Base-by-base conservation (phyloP, 2,113 vertebrate species). In the Stercorarius parasiticus region DNA sequence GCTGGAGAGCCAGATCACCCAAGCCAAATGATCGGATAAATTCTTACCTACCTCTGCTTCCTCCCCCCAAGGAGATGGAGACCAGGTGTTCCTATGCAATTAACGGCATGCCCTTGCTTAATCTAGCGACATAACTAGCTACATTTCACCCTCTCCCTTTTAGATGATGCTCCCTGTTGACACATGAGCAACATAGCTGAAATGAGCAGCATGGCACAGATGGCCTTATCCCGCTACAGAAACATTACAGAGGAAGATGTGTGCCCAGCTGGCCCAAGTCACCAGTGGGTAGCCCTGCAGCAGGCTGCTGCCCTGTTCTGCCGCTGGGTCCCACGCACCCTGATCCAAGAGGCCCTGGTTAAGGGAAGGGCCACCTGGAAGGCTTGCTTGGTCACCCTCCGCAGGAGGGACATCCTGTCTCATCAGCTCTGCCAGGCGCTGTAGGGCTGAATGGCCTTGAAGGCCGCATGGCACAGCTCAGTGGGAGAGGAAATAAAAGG, bases 131-230 rank as follows among this genome's bases (percentile, higher is more conserved):
- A 0, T 14, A 36, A 15, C 53, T 38, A 18, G 16, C 25, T 55
- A 59, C 1, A 0, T 40, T 76, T 40, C 42, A 69, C 9, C 3
- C 19, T 53, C 25, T 45, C 2, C 1, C 43, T 65, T 78, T 71
- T 86, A 53, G 36, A n/a, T 55, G 15, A 62, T 67, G 77, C 15
- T 86, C 40, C 49, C 64, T 49, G 10, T 64, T 59, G 53, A 45
- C 11, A 82, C 21, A 43, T 9, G 11, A 73, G 21, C 0, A 1
- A 81, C 19, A n/a, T 7, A 34, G 56, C 58, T 42, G 45, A 90
- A 90, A 86, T 32, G 30, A 88, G 22, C 13, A 21, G 53, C 27
- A 36, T 26, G 58, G 76, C 71, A 73, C 11, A 88, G 40, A 30
- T 4, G 19, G 13, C 34, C 9, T 66, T 61, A 40, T 64, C 20